A percentile compares a stretch with the other conserved stretches of the same genome.
phyloP scores from a whole-genome alignment of 2,797 vertebrate species.

The Gymnopithys bicolor region DNA sequence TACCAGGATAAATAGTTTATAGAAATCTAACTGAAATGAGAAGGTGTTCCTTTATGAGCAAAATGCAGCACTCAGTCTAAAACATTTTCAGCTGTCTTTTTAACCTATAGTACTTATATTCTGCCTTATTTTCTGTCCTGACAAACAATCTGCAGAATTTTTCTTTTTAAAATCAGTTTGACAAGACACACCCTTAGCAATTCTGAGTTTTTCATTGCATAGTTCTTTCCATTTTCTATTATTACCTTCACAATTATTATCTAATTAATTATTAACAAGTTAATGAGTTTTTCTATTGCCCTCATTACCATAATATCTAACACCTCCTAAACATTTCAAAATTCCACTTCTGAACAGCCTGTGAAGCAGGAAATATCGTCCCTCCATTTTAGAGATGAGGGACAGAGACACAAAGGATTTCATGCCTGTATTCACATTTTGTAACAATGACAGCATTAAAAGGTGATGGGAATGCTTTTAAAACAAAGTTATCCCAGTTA shows the following conservation, averaged over 20 bases:
- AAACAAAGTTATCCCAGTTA: conserved; percentile 4
- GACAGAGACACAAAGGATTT: neutral
- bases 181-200: neutral
- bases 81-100: neutral
- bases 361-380: neutral
- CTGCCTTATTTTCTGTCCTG: conserved; percentile 1
- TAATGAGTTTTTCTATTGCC: conserved; percentile 47
- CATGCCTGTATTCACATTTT: neutral
- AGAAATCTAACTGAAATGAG: conserved; percentile 23
- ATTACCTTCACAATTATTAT: conserved; percentile 42
- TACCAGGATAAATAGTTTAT: conserved; percentile 24
- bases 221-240: neutral
- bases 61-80: neutral
- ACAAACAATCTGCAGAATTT: neutral
- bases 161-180: neutral
- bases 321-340: conserved; percentile 17
- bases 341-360: neutral
- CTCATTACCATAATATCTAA: conserved; percentile 21
- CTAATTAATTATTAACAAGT: conserved; percentile 59
- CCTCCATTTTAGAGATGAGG: neutral
- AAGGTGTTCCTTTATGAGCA: neutral
- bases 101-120: neutral
- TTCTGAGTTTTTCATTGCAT: neutral
- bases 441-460: neutral
- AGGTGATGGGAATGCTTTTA: neutral